Base-by-base conservation (phyloP, 2,888 invertebrate genomes). In the Serripes groenlandicus region DNA sequence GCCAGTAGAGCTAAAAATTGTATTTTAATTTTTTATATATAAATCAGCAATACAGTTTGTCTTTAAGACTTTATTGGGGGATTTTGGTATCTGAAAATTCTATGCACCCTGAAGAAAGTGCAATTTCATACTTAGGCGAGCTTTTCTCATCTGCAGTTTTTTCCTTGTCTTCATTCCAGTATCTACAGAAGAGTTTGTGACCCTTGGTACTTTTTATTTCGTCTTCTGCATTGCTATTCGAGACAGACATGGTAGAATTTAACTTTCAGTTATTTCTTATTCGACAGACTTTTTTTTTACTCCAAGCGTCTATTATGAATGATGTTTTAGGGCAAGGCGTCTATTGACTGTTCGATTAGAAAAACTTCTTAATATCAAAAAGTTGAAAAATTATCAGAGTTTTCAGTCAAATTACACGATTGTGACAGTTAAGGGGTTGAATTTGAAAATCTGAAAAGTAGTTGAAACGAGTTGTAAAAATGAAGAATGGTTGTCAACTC, bases 101-200 rank as follows among this genome's bases (percentile, higher is more conserved):
- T 18, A 5, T 56, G n/a, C 11, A 56, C 11, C n/a, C 15, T 56
- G 23, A 34, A 62, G 34, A 28, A n/a, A n/a, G n/a, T n/a, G n/a
- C 5, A 62, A 7, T 52, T 35, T 11, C 54, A 23, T 58, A 71
- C 71, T 71, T 71, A 1, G 35, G 32, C 30, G 54, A 26, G 26
- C 26, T 49, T 35, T 7, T 56, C 9, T 54, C 26, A 1, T n/a
- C 18, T 23, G 4, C 21, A 5, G n/a, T n/a, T n/a, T n/a, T n/a
- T n/a, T n/a, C n/a, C n/a, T 49, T 23, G 37, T 90, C 90, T 77
- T 87, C 88, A 73, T 85, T 87, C 92, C 92, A 92, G 68, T 91
- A 90, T 58, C 86, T 87, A 71, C 91, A 90, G 64, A 83, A 92
- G 18, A 92, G 78, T 54, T 85, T 89, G 60, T 85, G 79, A n/a